Percentiles rank a stretch among this genome's conserved stretches.
Evolutionary conservation across 2,113 vertebrate genomes (phyloP).

Genomic region (Cynopterus brachyotis): DNA sequence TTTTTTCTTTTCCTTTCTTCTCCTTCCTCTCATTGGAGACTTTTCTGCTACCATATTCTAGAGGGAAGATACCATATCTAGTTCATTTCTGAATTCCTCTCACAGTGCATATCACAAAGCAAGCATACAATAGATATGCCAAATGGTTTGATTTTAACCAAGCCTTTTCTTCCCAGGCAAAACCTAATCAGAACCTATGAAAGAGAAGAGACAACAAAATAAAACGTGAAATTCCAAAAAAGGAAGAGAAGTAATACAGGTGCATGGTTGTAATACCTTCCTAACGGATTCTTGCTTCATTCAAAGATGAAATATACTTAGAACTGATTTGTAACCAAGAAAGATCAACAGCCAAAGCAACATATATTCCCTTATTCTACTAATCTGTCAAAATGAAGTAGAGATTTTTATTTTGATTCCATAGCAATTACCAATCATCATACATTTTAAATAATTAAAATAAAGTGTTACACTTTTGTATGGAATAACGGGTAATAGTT

Average conservation of each 20-base stretch:
- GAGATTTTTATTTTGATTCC: constrained; percentile 31
- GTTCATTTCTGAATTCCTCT: background rate
- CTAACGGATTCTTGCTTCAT: constrained; percentile 18
- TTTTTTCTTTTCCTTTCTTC: background rate
- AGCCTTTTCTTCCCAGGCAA: constrained; percentile 18
- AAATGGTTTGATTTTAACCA: constrained; percentile 6
- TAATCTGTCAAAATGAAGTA: background rate
- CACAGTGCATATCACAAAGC: background rate
- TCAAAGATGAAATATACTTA: constrained; percentile 32
- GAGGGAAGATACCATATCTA: background rate
- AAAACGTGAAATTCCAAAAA: constrained; percentile 16
- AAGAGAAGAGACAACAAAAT: background rate
- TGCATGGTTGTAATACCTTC: background rate
- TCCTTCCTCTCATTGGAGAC: background rate
- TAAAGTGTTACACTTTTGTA: background rate
- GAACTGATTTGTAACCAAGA: background rate
- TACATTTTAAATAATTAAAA: constrained; percentile 50
- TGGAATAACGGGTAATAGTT: background rate
- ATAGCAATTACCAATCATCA: background rate
- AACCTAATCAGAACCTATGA: background rate
- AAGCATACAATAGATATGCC: background rate
- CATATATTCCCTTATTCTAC: background rate
- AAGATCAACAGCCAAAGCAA: constrained; percentile 17
- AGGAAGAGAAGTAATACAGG: background rate
- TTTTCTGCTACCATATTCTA: background rate